These are phyloP conservation scores for Arothron firmamentum DNA, from an alignment of 2,113 vertebrate species.

Conservation along the genomic window DNA sequence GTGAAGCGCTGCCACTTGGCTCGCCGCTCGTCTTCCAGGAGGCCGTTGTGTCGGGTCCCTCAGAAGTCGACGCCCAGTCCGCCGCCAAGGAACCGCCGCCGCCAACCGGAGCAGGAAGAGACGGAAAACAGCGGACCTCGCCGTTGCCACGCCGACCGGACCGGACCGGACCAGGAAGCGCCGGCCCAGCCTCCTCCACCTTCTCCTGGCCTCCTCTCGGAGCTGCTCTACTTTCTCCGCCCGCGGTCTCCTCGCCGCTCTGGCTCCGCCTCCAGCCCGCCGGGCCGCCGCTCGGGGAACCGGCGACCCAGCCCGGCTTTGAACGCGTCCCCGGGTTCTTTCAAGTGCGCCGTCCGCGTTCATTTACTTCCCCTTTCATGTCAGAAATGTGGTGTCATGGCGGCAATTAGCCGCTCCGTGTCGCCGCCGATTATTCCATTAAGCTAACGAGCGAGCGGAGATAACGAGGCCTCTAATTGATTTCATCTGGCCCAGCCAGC, in stretches of 20 bases:
- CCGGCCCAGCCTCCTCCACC: background rate
- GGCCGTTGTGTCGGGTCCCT: slow-evolving; percentile 42
- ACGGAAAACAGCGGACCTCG: no score
- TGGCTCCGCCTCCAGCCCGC: slow-evolving; percentile 26
- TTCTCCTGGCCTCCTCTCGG: background rate
- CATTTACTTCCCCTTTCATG: slow-evolving; percentile 70
- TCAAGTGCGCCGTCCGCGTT: slow-evolving; percentile 59
- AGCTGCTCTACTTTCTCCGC: slow-evolving; percentile 4
- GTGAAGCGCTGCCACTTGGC: slow-evolving; percentile 70
- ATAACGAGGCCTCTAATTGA: slow-evolving; percentile 69
- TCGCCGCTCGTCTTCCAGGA: slow-evolving; percentile 51
- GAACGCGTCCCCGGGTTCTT: slow-evolving; percentile 66
- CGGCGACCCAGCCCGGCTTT: slow-evolving; percentile 46
- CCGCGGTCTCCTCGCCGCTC: slow-evolving; percentile 36
- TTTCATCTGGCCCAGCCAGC: slow-evolving; percentile 51
- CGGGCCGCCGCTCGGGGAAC: slow-evolving; percentile 40
- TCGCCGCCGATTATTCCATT: slow-evolving; percentile 66
- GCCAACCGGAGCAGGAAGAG: slow-evolving; percentile 23
- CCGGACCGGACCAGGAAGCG: background rate
- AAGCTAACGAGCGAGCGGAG: slow-evolving; percentile 55
- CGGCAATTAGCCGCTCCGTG: slow-evolving; percentile 66
- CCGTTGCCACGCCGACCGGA: no score
- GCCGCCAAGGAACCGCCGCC: slow-evolving; percentile 22
- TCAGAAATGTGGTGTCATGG: slow-evolving; percentile 66
- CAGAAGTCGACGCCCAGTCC: slow-evolving; percentile 56